These are phyloP conservation scores for Caradrina clavipalpis DNA, from an alignment of 2,888 invertebrate species.

Conservation along the genomic window DNA sequence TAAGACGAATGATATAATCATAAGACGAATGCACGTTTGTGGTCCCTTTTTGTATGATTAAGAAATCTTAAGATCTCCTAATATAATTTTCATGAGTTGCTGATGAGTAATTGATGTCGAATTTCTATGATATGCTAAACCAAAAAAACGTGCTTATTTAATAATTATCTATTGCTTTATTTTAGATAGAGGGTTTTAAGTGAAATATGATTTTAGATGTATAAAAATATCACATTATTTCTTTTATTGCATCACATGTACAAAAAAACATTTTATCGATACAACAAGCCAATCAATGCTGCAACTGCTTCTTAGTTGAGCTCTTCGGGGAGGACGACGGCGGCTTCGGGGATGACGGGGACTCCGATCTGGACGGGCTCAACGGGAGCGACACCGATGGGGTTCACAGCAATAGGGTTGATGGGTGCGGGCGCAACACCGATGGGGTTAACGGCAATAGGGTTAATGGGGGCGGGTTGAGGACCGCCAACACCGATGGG, in stretches of 20 bases:
- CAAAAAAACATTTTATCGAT: constrained; percentile 35
- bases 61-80: too few relatives aligned
- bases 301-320: constrained; percentile 60
- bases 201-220: neutral
- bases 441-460: constrained; percentile 44
- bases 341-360: constrained; percentile 71
- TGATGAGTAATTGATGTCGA: too few relatives aligned
- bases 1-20: too few relatives aligned
- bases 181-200: too few relatives aligned
- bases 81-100: too few relatives aligned
- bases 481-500: constrained; percentile 20
- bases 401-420: constrained; percentile 34
- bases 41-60: too few relatives aligned
- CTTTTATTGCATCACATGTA: constrained; percentile 46
- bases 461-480: constrained; percentile 5
- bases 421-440: constrained; percentile 1
- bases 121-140: too few relatives aligned
- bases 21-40: too few relatives aligned
- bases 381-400: constrained; percentile 54
- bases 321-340: constrained; percentile 61
- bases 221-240: constrained; percentile 6
- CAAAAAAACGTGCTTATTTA: too few relatives aligned
- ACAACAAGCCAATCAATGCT: constrained; percentile 15
- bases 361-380: constrained; percentile 53
- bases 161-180: too few relatives aligned